phyloP scores from a whole-genome alignment of 2,113 vertebrate species.

The Heteronetta atricapilla region DNA sequence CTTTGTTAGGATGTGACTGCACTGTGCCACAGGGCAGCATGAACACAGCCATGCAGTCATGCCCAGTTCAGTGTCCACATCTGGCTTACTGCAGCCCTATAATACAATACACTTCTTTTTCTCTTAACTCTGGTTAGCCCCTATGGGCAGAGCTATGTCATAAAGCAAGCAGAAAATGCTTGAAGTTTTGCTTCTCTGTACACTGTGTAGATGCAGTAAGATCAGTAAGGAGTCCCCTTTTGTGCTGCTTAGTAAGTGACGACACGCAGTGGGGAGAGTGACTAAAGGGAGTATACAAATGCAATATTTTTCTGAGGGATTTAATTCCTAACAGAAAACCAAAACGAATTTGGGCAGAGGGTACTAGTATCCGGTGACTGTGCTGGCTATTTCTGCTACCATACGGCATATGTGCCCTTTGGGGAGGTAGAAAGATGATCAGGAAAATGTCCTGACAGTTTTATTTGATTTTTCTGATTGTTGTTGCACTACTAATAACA shows the following conservation, averaged over 20 bases:
- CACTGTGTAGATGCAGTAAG: not conserved
- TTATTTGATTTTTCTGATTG: not conserved
- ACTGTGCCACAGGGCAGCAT: not conserved
- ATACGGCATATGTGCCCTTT: not conserved
- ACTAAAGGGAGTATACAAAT: not conserved
- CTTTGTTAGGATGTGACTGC: not conserved
- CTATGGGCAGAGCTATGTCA: not conserved
- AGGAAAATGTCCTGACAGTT: not conserved
- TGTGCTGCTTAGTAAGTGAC: not conserved
- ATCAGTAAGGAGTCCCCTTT: not conserved
- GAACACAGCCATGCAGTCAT: not conserved
- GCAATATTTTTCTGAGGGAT: not conserved
- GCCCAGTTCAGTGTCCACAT: not conserved
- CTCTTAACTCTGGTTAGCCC: not conserved
- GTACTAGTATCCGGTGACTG: not conserved
- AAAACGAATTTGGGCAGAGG: not conserved
- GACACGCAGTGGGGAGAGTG: not conserved
- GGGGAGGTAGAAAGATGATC: not conserved
- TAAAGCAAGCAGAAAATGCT: not conserved
- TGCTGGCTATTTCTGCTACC: not conserved
- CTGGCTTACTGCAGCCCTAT: not conserved
- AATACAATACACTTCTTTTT: not conserved
- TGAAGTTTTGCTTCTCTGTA: not conserved
- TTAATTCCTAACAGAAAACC: not conserved
- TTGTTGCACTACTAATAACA: not conserved